Evolutionary conservation across 2,797 vertebrate genomes (phyloP), one percentile per base, ranked within the genome.

Genomic region (Myripristis jacobus): DNA sequence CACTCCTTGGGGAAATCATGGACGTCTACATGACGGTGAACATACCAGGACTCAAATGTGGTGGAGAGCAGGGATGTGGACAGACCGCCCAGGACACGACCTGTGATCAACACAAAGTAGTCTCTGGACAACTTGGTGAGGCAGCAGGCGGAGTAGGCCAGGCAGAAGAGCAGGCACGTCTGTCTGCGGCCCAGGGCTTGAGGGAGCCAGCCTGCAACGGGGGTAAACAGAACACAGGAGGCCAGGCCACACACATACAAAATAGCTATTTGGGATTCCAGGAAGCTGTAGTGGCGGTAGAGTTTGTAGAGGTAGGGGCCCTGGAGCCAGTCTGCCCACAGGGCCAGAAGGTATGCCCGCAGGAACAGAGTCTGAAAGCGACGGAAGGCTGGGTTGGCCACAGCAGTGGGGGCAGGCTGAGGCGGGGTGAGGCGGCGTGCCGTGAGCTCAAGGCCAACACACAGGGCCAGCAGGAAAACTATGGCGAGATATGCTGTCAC

Each of bases 291-390:
- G 89, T 97, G 96, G 50, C 94, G 95, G 87, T 98, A 98, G 1
- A 98, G 94, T 89, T 97, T 97, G 88, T 97, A 98, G 60, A 98
- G 95, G 87, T 97, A 98, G 16, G 97, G 97, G 12, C 96, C 97
- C 88, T 98, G 97, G 54, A 98, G 94, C 96, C 96, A 98, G 89
- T 98, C 96, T 13, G 96, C 95, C 73, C 96, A 96, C 81, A 98
- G 88, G 2, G 96, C 97, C 83, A 96, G 85, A 36, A 98, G 95
- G 83, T 98, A 98, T 24, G 94, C 95, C 36, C 93, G 92, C 66
- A 96, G 95, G 68, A 97, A 98, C 51, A 95, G 85, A 29, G 84
- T 87, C 79, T 98, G 96, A 87, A 97, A 98, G 12, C 84, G 85
- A n/a, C 94, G 92, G 80, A 97, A 98, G 13, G 92, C 95, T 0